phyloP scores from a whole-genome alignment of 2,113 vertebrate species.

The Lampris megalopsis region DNA sequence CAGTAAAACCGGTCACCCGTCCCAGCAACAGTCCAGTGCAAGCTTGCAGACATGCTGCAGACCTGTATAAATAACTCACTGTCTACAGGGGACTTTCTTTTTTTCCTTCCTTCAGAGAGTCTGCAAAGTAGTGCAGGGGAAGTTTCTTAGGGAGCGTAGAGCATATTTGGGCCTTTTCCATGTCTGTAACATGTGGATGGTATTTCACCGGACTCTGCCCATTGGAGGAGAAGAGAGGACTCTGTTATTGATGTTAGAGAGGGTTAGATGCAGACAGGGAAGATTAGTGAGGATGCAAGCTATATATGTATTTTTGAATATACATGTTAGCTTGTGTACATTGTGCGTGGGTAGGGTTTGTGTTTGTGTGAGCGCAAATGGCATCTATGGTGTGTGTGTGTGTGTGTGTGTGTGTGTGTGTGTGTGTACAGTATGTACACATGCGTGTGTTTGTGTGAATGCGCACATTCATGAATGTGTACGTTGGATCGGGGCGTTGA shows the following conservation, averaged over 20 bases:
- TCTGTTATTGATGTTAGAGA: conserved; percentile 51
- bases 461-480: conserved; percentile 72
- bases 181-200: conserved; percentile 65
- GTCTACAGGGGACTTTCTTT: conserved; percentile 54
- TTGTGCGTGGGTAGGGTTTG: conserved; percentile 7
- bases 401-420: conserved; percentile 33
- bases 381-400: conserved; percentile 32
- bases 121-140: conserved; percentile 65
- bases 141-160: conserved; percentile 68
- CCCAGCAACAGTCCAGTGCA: conserved; percentile 68
- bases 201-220: conserved; percentile 73
- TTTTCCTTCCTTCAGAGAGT: conserved; percentile 50
- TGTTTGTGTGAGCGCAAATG: conserved; percentile 33
- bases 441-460: conserved; percentile 61
- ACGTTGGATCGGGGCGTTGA: conserved; percentile 68
- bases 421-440: conserved; percentile 15
- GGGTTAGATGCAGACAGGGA: conserved; percentile 55
- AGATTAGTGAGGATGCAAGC: conserved; percentile 57
- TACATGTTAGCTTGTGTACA: conserved; percentile 9
- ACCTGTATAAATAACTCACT: conserved; percentile 75
- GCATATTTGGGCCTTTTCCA: conserved; percentile 77
- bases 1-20: conserved; percentile 80
- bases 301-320: conserved; percentile 27
- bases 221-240: conserved; percentile 61
- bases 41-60: conserved; percentile 67